phyloP scores from a whole-genome alignment of 2,797 vertebrate genomes.

The Catamblyrhynchus diadema region DNA sequence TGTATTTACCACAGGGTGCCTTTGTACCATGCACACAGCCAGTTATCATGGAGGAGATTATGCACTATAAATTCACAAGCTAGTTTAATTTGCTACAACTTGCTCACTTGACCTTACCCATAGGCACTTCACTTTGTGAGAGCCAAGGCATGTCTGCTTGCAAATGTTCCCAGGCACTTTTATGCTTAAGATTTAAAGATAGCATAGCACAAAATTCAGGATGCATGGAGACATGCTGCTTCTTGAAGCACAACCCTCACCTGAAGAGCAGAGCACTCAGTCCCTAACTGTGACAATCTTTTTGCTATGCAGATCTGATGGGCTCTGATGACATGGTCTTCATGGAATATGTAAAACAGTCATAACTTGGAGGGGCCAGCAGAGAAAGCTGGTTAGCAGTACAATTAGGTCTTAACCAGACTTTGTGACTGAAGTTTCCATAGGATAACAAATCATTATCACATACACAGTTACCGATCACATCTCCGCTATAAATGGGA shows the following conservation, averaged over 20 bases:
- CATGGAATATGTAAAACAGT: background rate
- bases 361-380: background rate
- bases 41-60: background rate
- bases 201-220: background rate
- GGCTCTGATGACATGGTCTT: background rate
- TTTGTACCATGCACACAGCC: background rate
- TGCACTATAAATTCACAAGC: background rate
- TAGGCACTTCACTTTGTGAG: background rate
- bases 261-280: background rate
- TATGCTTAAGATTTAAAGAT: background rate
- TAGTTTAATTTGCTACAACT: background rate
- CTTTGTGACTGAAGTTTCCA: background rate
- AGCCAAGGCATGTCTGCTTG: background rate
- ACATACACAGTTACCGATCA: background rate
- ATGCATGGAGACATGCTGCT: background rate
- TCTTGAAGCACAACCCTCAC: background rate
- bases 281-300: background rate
- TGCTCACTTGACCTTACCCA: conserved; percentile 19
- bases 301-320: background rate
- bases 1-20: background rate
- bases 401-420: background rate
- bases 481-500: background rate
- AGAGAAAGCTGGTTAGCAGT: background rate
- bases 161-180: background rate
- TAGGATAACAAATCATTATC: background rate